phyloP scores from a whole-genome alignment of 2,113 vertebrate species.

The Dascyllus trimaculatus region DNA sequence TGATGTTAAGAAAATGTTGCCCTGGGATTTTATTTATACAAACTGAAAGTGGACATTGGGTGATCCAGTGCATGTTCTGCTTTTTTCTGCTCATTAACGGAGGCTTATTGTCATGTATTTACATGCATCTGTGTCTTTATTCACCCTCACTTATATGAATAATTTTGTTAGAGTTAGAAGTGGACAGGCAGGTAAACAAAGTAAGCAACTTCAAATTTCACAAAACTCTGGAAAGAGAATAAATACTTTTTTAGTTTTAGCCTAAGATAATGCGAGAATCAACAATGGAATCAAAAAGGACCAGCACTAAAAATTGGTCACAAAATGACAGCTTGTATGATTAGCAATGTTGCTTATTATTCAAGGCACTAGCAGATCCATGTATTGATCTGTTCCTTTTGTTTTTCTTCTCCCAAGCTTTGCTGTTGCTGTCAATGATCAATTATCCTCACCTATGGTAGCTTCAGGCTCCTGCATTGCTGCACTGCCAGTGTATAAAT shows the following conservation, averaged over 20 bases:
- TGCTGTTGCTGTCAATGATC: background rate
- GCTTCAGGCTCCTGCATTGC: background rate
- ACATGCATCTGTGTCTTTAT: background rate
- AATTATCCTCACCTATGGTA: conserved; percentile 7
- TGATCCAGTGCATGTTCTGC: conserved; percentile 11
- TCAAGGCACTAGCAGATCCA: background rate
- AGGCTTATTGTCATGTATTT: background rate
- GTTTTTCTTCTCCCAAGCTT: background rate
- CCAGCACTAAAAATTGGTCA: background rate
- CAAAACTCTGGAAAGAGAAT: too few relatives aligned
- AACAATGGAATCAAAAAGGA: background rate
- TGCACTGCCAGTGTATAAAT: background rate
- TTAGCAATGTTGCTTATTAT: conserved; percentile 6
- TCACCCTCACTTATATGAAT: background rate
- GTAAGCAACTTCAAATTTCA: too few relatives aligned
- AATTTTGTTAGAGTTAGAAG: background rate
- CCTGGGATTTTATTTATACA: conserved; percentile 27
- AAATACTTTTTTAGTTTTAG: background rate
- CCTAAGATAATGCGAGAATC: too few relatives aligned
- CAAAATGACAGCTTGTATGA: background rate
- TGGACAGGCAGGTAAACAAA: background rate
- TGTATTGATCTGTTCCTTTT: background rate
- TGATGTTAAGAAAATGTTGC: conserved; percentile 33
- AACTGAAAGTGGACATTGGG: conserved; percentile 9
- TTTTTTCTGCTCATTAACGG: conserved; percentile 19